Evolutionary conservation across 2,888 invertebrate genomes (phyloP).

Genomic region (Cataglyphis livida): DNA sequence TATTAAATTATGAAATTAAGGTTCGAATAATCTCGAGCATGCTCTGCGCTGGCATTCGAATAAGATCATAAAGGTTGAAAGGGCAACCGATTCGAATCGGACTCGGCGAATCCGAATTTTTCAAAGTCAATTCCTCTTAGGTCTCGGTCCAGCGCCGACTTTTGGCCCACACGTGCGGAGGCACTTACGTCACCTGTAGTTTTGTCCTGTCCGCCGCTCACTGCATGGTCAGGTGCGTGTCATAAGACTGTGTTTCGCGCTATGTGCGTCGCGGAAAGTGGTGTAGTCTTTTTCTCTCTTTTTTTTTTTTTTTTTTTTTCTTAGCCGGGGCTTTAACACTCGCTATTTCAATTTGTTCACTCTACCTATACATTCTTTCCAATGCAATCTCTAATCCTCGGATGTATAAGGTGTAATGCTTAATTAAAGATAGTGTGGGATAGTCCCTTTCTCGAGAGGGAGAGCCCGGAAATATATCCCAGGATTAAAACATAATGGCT

Average conservation of each 20-base stretch:
- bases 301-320: background rate
- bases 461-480: background rate
- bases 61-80: constrained; percentile 1
- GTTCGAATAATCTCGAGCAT: background rate
- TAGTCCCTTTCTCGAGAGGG: background rate
- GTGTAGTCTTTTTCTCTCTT: constrained; percentile 32
- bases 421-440: background rate
- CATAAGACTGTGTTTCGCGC: constrained; percentile 57
- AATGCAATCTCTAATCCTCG: constrained; percentile 7
- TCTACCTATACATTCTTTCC: background rate
- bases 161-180: constrained; percentile 78
- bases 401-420: background rate
- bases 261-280: constrained; percentile 39
- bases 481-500: background rate
- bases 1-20: background rate
- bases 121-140: constrained; percentile 74
- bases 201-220: constrained; percentile 82
- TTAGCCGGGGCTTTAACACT: constrained; percentile 40
- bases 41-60: background rate
- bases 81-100: constrained; percentile 46
- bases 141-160: constrained; percentile 75
- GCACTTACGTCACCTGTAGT: constrained; percentile 78
- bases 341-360: constrained; percentile 8
- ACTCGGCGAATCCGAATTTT: constrained; percentile 72
- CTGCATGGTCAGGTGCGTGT: constrained; percentile 80